These are phyloP conservation scores for Caradrina kadenii DNA, from an alignment of 2,888 invertebrate species.

Conservation along the genomic window DNA sequence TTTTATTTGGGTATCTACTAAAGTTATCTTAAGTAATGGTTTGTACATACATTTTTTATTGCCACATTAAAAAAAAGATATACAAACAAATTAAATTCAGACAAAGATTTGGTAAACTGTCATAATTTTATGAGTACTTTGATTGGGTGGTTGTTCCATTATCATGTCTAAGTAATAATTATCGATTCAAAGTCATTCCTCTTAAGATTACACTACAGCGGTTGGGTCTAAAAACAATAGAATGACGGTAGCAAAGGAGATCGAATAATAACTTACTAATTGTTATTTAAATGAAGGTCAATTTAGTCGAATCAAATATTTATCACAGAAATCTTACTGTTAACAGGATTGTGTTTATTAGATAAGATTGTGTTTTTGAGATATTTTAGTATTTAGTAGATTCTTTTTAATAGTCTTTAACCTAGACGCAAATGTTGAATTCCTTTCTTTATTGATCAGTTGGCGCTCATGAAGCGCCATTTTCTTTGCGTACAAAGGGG, in stretches of 20 bases:
- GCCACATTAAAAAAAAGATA: background rate
- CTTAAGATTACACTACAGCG: constrained; percentile 27
- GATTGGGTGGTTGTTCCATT: constrained; percentile 1
- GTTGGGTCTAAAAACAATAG: constrained; percentile 29
- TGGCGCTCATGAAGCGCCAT: constrained; percentile 36
- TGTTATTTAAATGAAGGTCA: constrained; percentile 27
- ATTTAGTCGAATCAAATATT: constrained; percentile 26
- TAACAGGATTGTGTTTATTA: constrained; percentile 50
- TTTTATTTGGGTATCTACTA: constrained; percentile 15
- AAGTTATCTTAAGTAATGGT: constrained; percentile 18
- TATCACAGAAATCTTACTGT: constrained; percentile 40
- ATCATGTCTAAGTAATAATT: constrained; percentile 5
- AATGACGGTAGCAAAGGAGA: constrained; percentile 28
- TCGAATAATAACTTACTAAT: constrained; percentile 31
- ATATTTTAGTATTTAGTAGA: constrained; percentile 65
- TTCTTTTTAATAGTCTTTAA: constrained; percentile 45
- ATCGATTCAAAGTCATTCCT: constrained; percentile 30
- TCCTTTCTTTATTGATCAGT: constrained; percentile 75
- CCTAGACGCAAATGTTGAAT: constrained; percentile 84
- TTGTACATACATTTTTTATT: constrained; percentile 5
- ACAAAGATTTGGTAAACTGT: background rate
- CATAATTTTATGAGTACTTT: background rate
- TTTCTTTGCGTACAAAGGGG: constrained; percentile 63
- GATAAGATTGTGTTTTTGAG: constrained; percentile 67
- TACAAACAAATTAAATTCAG: background rate